Percentiles rank a stretch among this genome's conserved stretches.
phyloP scores from a whole-genome alignment of 2,113 vertebrate species.

The Sialia sialis region DNA sequence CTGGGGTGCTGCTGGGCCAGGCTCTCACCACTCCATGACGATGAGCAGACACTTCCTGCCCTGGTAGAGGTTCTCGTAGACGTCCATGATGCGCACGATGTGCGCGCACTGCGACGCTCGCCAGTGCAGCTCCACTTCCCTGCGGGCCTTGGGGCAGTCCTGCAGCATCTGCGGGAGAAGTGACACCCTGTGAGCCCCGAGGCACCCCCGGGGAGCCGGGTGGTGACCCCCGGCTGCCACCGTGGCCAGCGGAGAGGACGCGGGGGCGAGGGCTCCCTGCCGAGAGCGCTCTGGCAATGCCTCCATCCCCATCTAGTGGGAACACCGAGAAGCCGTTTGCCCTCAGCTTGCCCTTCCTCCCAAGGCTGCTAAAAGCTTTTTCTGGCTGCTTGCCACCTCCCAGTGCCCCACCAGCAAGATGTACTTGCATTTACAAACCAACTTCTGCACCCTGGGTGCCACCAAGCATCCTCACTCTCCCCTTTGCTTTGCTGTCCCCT shows the following conservation, averaged over 20 bases:
- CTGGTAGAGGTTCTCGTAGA: slow-evolving; percentile 97
- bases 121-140: slow-evolving; percentile 96
- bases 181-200: background rate
- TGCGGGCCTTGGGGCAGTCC: slow-evolving; percentile 92
- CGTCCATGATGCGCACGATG: slow-evolving; percentile 93
- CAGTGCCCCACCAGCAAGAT: background rate
- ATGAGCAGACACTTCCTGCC: slow-evolving; percentile 92
- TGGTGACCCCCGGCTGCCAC: rapidly evolving
- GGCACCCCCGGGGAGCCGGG: rapidly evolving
- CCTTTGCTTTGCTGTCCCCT: background rate
- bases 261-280: rapidly evolving
- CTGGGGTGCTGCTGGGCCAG: rapidly evolving
- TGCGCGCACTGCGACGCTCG: slow-evolving; percentile 90
- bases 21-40: slow-evolving; percentile 94
- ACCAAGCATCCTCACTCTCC: background rate
- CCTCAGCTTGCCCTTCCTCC: background rate
- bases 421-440: rapidly evolving
- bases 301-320: slow-evolving; percentile 57
- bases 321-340: rapidly evolving
- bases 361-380: background rate
- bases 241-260: rapidly evolving
- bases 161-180: slow-evolving; percentile 85
- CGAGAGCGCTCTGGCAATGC: rapidly evolving
- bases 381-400: background rate
- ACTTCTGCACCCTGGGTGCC: background rate